phyloP scores from a whole-genome alignment of 2,888 invertebrate species.

The Lysandra coridon region DNA sequence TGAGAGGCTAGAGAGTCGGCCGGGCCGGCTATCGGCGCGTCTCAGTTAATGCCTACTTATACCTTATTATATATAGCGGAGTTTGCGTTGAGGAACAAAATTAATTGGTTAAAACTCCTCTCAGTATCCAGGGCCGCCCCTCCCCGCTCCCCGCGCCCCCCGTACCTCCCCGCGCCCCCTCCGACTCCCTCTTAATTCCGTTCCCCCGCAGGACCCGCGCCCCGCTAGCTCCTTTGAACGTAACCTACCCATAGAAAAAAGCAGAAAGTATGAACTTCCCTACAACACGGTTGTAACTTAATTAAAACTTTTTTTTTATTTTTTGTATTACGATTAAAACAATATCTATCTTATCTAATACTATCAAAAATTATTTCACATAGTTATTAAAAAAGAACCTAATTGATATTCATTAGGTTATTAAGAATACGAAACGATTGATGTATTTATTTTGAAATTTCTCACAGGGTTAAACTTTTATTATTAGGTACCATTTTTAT shows the following conservation, averaged over 20 bases:
- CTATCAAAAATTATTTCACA: no score
- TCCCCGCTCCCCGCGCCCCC: constrained; percentile 64
- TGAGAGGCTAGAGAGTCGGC: constrained; percentile 72
- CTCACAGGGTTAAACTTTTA: no score
- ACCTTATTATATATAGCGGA: constrained; percentile 81
- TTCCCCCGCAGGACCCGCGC: constrained; percentile 57
- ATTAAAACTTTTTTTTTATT: constrained; percentile 53
- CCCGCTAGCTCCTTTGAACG: constrained; percentile 79
- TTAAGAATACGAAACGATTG: neutral
- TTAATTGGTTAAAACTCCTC: constrained; percentile 83
- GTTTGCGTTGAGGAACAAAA: constrained; percentile 82
- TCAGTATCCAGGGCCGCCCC: constrained; percentile 79
- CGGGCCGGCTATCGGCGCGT: constrained; percentile 77
- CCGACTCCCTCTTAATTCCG: constrained; percentile 58
- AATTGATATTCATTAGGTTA: neutral
- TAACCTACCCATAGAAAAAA: constrained; percentile 81
- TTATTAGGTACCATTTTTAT: no score
- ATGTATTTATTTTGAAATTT: no score
- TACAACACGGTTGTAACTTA: constrained; percentile 70
- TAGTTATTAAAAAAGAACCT: no score
- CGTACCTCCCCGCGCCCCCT: constrained; percentile 6
- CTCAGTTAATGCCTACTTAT: constrained; percentile 80
- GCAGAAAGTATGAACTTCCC: constrained; percentile 79
- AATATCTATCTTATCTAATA: neutral
- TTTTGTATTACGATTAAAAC: neutral